Percentiles rank a stretch among this genome's conserved stretches.
phyloP scores from a whole-genome alignment of 1,140 invertebrate species.

The Bacillus rossius region DNA sequence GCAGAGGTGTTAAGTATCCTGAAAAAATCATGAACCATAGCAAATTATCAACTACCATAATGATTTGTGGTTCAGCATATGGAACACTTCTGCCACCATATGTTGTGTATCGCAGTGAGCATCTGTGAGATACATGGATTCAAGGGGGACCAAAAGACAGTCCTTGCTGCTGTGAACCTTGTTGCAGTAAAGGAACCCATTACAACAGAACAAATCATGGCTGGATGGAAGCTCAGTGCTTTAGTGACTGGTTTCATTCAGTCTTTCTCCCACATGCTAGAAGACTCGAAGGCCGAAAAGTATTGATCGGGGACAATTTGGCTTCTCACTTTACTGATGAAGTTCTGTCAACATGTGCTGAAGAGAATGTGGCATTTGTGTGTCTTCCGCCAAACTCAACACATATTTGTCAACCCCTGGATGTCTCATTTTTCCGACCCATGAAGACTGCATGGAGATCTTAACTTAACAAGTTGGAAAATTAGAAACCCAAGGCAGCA shows the following conservation, averaged over 20 bases:
- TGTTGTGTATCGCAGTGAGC: constrained; percentile 27
- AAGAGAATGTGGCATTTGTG: neutral
- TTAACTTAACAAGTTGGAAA: no score
- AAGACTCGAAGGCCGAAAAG: neutral
- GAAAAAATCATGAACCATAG: constrained; percentile 27
- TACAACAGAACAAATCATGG: constrained; percentile 25
- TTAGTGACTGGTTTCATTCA: neutral
- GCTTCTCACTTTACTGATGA: neutral
- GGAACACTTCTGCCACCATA: constrained; percentile 24
- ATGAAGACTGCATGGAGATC: no score
- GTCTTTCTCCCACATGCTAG: no score
- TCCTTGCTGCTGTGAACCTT: constrained; percentile 24
- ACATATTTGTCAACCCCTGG: neutral
- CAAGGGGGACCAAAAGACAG: constrained; percentile 25
- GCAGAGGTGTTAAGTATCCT: constrained; percentile 20
- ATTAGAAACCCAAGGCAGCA: no score
- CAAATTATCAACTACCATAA: constrained; percentile 34
- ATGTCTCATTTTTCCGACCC: neutral
- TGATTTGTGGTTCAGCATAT: constrained; percentile 34
- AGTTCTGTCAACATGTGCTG: no score
- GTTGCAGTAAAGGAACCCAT: constrained; percentile 20
- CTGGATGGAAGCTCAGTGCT: constrained; percentile 22
- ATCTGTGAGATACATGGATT: constrained; percentile 30
- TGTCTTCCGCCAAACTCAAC: neutral
- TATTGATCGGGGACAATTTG: constrained; percentile 1